Base-by-base conservation (phyloP, 2,888 invertebrate genomes). In the Agrochola lota region DNA sequence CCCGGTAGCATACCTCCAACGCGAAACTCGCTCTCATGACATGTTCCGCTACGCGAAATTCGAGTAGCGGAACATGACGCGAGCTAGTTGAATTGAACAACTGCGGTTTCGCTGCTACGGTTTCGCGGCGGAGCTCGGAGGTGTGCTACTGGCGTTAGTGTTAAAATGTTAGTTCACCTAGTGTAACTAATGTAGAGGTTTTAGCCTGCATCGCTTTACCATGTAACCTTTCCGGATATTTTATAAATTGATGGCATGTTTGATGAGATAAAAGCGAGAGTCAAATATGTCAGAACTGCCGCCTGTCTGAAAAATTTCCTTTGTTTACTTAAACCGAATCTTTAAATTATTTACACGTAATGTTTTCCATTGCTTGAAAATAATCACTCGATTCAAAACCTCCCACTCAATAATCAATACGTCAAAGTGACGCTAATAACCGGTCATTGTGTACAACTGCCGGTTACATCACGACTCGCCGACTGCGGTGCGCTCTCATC, bases 401-500 rank as follows among this genome's bases (percentile, higher is more conserved):
- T 43, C 26, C 68, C 20, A 57, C 59, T 81, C 49, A 49, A 71
- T 68, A 66, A 78, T 83, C 35, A 67, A 40, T 74, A 66, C 43
- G 63, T 64, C 6, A n/a, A 63, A 74, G 55, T 74, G 71, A 64
- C 60, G 59, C 40, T 79, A 68, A 83, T 78, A 68, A 55, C 59
- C 2, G 59, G 80, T 23, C 11, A 72, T 75, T 84, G 57, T 69
- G 57, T n/a, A 70, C 52, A 74, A 63, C 43, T 59, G 64, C 57
- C 69, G 26, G 62, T 80, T 80, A 80, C 71, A 68, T 64, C 59
- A 68, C 79, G 43, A 66, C 20, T 59, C 57, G 52, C 46, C 66
- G 26, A 66, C 46, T 26, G 60, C 55, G 55, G 20, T 7, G 67
- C 23, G 69, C 62, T 20, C 68, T 70, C 74, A 79, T 83, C 79